phyloP scores from a whole-genome alignment of 2,888 invertebrate genomes.

The Volucella zonaria region DNA sequence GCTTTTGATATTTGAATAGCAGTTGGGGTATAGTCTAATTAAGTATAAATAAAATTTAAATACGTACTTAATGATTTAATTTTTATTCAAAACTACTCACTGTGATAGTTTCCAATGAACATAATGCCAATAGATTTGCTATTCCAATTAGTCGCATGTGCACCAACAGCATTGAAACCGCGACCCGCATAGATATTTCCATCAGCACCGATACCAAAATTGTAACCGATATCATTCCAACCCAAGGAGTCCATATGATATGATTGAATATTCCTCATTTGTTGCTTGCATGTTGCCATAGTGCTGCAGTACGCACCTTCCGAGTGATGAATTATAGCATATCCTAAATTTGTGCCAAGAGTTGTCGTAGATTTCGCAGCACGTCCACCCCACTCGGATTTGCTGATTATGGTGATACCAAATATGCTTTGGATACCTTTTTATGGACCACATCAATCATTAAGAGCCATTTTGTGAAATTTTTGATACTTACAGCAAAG shows the following conservation, averaged over 20 bases:
- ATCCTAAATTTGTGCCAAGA: constrained; percentile 75
- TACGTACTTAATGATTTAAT: no score
- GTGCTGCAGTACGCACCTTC: constrained; percentile 76
- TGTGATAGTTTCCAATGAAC: constrained; percentile 77
- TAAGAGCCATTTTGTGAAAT: background rate
- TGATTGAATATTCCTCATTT: constrained; percentile 78
- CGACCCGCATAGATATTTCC: constrained; percentile 81
- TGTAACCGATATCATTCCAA: constrained; percentile 80
- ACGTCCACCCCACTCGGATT: constrained; percentile 79
- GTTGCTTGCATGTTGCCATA: constrained; percentile 76
- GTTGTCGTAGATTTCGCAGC: constrained; percentile 74
- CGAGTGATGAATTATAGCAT: constrained; percentile 79
- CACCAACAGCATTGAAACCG: constrained; percentile 78
- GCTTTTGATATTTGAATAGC: constrained; percentile 76
- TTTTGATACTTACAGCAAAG: constrained; percentile 40
- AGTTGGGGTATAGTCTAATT: constrained; percentile 74
- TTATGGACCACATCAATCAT: background rate
- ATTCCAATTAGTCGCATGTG: constrained; percentile 79
- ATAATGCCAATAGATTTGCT: constrained; percentile 79
- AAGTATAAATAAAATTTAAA: background rate
- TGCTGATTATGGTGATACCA: constrained; percentile 77
- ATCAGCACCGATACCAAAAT: constrained; percentile 80
- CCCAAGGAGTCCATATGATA: constrained; percentile 79
- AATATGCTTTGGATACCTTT: constrained; percentile 75
- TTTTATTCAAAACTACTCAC: constrained; percentile 2